These are phyloP conservation scores for Caranx melampygus DNA, from an alignment of 2,113 vertebrate species.

Conservation along the genomic window DNA sequence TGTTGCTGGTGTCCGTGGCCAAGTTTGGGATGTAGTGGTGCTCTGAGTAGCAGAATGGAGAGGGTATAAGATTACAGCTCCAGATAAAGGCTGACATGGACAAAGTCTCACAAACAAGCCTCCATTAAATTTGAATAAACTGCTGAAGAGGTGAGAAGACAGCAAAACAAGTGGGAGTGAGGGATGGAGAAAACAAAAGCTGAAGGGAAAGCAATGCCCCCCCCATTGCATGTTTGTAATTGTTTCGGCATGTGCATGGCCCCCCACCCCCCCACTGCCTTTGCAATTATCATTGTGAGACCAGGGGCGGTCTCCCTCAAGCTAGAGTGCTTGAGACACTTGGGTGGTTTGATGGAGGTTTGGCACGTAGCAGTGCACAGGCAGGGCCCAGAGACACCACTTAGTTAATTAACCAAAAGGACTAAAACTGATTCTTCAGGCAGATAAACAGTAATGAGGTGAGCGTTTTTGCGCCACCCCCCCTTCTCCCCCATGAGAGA, in stretches of 20 bases:
- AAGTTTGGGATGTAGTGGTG: slow-evolving; percentile 23
- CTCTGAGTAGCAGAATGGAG: slow-evolving; percentile 17
- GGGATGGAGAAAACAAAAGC: slow-evolving; percentile 34
- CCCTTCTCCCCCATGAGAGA: slow-evolving; percentile 23
- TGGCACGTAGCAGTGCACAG: slow-evolving; percentile 60
- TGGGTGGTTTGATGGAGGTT: slow-evolving; percentile 74
- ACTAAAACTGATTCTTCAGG: slow-evolving; percentile 66
- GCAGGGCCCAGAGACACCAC: slow-evolving; percentile 71
- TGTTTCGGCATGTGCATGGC: slow-evolving; percentile 49
- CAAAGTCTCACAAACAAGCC: slow-evolving; percentile 30
- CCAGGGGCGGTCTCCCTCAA: slow-evolving; percentile 63
- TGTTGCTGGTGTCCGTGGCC: slow-evolving; percentile 24
- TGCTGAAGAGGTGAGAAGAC: slow-evolving; percentile 14
- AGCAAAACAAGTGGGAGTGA: slow-evolving; percentile 40
- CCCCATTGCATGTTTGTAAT: slow-evolving; percentile 63
- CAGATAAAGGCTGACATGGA: slow-evolving; percentile 16
- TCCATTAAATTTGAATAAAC: slow-evolving; percentile 20
- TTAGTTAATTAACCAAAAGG: slow-evolving; percentile 82
- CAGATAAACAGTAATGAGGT: slow-evolving; percentile 68
- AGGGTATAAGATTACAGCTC: neutral
- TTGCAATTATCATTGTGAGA: slow-evolving; percentile 73
- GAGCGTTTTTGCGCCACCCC: slow-evolving; percentile 20
- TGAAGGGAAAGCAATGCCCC: slow-evolving; percentile 44
- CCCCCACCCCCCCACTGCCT: slow-evolving; percentile 45
- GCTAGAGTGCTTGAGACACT: slow-evolving; percentile 57